A percentile compares a stretch with the other conserved stretches of the same genome.
phyloP scores from a whole-genome alignment of 2,113 vertebrate genomes.

The Scophthalmus maximus region DNA sequence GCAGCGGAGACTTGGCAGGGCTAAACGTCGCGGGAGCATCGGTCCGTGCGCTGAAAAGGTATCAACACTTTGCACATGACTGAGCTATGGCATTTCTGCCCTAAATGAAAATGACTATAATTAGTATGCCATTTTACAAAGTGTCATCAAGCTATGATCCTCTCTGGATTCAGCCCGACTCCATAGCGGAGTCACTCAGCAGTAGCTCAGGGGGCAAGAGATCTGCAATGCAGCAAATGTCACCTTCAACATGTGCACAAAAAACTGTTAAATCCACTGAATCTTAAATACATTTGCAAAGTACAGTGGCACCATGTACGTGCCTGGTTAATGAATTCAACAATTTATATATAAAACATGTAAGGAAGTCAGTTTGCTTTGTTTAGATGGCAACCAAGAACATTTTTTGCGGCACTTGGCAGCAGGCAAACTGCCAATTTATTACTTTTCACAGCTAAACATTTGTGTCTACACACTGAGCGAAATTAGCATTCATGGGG shows the following conservation, averaged over 20 bases:
- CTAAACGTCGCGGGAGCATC: conserved; percentile 59
- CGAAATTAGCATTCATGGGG: neutral
- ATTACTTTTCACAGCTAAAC: neutral
- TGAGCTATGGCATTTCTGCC: conserved; percentile 64
- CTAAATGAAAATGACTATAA: conserved; percentile 77
- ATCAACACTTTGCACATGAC: conserved; percentile 76
- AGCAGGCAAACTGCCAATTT: neutral
- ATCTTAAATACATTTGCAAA: conserved; percentile 29
- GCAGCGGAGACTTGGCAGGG: conserved; percentile 69
- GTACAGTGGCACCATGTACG: neutral
- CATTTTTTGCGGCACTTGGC: no score
- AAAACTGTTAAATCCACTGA: conserved; percentile 15
- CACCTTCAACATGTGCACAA: conserved; percentile 31
- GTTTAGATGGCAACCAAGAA: no score
- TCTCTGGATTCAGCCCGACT: conserved; percentile 51
- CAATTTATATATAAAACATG: neutral
- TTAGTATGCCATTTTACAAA: conserved; percentile 71
- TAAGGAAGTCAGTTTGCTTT: neutral
- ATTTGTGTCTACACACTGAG: neutral
- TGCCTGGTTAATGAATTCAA: conserved; percentile 3
- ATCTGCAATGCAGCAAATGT: conserved; percentile 45
- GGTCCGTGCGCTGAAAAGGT: conserved; percentile 73
- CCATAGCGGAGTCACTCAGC: conserved; percentile 40
- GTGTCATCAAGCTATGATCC: conserved; percentile 67
- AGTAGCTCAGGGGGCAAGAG: conserved; percentile 23